Evolutionary conservation across 2,113 vertebrate species (phyloP).

Genomic region (Rhegmatorhina hoffmannsi): DNA sequence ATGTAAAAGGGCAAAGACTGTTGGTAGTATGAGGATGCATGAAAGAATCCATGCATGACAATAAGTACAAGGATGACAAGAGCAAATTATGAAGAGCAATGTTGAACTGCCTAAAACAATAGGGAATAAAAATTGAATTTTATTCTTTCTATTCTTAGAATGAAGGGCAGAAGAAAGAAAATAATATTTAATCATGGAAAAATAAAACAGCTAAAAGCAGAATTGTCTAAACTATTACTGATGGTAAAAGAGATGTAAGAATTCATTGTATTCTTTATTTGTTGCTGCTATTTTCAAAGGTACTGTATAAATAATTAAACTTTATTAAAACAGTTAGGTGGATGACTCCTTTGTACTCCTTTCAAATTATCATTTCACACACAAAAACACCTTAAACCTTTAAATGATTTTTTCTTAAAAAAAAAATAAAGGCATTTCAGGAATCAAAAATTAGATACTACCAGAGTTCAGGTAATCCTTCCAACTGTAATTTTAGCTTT

Average conservation of each 20-base stretch:
- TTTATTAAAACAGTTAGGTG: not conserved
- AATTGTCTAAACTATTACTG: not conserved
- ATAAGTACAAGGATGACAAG: not conserved
- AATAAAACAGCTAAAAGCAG: not conserved
- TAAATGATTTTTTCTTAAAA: not conserved
- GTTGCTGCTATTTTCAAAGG: not conserved
- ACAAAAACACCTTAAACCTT: rapidly evolving
- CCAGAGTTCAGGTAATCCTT: not conserved
- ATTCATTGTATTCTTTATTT: not conserved
- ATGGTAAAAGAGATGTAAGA: not conserved
- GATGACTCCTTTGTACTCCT: not conserved
- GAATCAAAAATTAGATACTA: not conserved
- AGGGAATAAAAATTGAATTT: not conserved
- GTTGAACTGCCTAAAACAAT: not conserved
- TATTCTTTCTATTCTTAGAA: not conserved
- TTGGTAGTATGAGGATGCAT: not conserved
- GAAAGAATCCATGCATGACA: not conserved
- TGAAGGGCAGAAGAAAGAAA: not conserved
- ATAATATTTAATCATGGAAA: not conserved
- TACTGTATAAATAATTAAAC: not conserved
- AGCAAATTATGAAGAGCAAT: constrained; percentile 17
- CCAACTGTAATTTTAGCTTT: not conserved
- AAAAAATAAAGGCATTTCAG: not conserved
- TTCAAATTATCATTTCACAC: not conserved
- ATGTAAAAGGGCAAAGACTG: not conserved